A percentile compares a stretch with the other conserved stretches of the same genome.
phyloP scores from a whole-genome alignment of 2,888 invertebrate species.

The Pristionchus arcanus region DNA sequence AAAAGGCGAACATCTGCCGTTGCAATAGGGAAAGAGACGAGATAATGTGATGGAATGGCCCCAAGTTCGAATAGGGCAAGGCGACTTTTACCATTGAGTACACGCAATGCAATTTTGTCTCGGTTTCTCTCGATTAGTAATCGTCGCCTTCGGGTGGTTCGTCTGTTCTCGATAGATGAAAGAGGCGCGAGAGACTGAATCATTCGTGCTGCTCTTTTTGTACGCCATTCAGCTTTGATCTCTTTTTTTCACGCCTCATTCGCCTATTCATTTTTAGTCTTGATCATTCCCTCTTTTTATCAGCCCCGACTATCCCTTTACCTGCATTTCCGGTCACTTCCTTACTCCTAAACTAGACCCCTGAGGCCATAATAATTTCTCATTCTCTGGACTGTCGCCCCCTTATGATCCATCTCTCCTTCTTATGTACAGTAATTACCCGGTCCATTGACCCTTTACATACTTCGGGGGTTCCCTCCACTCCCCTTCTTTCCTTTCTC shows the following conservation, averaged over 20 bases:
- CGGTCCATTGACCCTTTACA: slow-evolving; percentile 46
- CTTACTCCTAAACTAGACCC: slow-evolving; percentile 6
- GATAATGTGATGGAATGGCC: slow-evolving; percentile 39
- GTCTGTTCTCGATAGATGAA: neutral
- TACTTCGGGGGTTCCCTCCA: slow-evolving; percentile 22
- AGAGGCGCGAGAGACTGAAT: slow-evolving; percentile 19
- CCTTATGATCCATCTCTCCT: slow-evolving; percentile 26
- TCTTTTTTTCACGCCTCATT: slow-evolving; percentile 13
- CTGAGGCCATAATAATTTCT: neutral
- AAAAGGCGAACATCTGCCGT: slow-evolving; percentile 42
- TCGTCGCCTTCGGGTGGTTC: slow-evolving; percentile 22
- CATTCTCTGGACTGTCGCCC: neutral
- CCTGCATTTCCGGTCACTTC: neutral
- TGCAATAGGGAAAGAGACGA: neutral
- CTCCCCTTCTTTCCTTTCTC: neutral
- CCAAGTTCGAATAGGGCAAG: neutral
- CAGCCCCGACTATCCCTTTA: neutral
- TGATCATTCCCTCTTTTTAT: neutral
- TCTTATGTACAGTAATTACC: slow-evolving; percentile 48
- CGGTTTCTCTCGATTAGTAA: slow-evolving; percentile 23
- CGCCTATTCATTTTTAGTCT: neutral
- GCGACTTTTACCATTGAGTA: neutral
- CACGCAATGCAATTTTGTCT: slow-evolving; percentile 25
- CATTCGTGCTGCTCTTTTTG: slow-evolving; percentile 35
- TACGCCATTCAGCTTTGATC: slow-evolving; percentile 14